Evolutionary conservation across 92 coral and sea anemone species (phyloP).

Genomic region (Chrysogorgia sp.): DNA sequence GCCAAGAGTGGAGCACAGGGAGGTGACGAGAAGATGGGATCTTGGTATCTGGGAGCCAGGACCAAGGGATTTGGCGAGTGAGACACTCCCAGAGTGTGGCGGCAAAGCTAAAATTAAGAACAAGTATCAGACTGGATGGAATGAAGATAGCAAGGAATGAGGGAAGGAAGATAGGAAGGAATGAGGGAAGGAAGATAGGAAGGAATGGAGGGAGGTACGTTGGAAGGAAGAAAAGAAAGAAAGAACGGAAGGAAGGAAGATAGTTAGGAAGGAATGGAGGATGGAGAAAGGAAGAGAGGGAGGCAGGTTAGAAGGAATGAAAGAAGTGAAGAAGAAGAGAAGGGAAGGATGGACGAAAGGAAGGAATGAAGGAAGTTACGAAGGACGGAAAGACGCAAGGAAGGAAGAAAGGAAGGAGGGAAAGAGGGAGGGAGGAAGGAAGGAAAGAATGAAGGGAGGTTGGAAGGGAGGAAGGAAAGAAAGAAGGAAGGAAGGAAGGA

Average conservation of each 20-base stretch:
- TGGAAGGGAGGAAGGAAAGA: slow-evolving; percentile 31
- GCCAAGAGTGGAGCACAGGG: slow-evolving; percentile 19
- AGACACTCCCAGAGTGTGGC: slow-evolving; percentile 86
- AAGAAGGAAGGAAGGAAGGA: slow-evolving; percentile 21
- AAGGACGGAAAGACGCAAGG: slow-evolving; percentile 19
- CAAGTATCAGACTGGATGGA: slow-evolving; percentile 28
- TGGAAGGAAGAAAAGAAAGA: slow-evolving; percentile 46
- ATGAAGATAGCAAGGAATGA: slow-evolving; percentile 61
- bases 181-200: neutral
- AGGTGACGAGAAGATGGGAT: slow-evolving; percentile 32
- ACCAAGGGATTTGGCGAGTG: slow-evolving; percentile 80
- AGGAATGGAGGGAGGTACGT: neutral
- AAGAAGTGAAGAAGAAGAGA: slow-evolving; percentile 22
- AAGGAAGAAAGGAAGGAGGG: neutral
- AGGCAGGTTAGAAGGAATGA: slow-evolving; percentile 44
- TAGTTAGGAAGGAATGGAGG: slow-evolving; percentile 49
- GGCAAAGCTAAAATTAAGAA: slow-evolving; percentile 67
- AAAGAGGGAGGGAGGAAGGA: slow-evolving; percentile 45
- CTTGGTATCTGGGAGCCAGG: slow-evolving; percentile 64
- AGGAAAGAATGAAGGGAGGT: slow-evolving; percentile 58
- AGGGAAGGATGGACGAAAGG: slow-evolving; percentile 61
- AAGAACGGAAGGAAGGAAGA: slow-evolving; percentile 65
- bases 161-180: slow-evolving; percentile 14
- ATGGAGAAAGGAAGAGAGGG: slow-evolving; percentile 53
- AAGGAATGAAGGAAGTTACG: slow-evolving; percentile 29